Percentiles rank a stretch among this genome's conserved stretches.
Conservation (phyloP, 2,797 vertebrate genomes). For the Alectoris magna region DNA sequence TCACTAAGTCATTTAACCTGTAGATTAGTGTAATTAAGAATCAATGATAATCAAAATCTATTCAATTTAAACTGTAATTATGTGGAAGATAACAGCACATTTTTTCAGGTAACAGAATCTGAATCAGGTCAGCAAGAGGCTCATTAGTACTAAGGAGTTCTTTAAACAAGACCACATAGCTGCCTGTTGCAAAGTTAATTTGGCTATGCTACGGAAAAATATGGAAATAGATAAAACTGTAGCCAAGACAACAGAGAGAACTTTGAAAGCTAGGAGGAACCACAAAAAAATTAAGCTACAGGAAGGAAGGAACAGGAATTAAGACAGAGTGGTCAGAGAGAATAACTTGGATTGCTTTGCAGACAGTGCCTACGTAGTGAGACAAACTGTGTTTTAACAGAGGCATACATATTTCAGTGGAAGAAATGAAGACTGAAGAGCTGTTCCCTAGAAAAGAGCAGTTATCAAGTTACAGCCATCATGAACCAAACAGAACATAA, state of each 20-base stretch:
- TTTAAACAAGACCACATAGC: neutral
- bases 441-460: neutral
- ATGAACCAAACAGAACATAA: neutral
- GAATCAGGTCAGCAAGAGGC: neutral
- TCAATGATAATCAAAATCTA: neutral
- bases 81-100: neutral
- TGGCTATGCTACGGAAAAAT: neutral
- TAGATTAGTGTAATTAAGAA: neutral
- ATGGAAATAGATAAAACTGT: neutral
- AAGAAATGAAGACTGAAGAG: neutral
- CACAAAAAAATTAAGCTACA: neutral
- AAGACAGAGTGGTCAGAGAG: neutral
- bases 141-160: neutral
- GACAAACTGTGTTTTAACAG: neutral
- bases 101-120: slow-evolving; percentile 27
- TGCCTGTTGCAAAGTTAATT: neutral
- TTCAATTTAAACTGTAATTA: neutral
- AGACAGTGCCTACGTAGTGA: neutral
- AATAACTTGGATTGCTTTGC: neutral
- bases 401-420: neutral
- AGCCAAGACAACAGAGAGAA: neutral
- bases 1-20: neutral
- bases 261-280: neutral
- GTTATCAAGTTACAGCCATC: neutral
- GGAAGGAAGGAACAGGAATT: neutral